Conservation (phyloP, 2,888 invertebrate genomes). For the Coelopa pilipes region DNA sequence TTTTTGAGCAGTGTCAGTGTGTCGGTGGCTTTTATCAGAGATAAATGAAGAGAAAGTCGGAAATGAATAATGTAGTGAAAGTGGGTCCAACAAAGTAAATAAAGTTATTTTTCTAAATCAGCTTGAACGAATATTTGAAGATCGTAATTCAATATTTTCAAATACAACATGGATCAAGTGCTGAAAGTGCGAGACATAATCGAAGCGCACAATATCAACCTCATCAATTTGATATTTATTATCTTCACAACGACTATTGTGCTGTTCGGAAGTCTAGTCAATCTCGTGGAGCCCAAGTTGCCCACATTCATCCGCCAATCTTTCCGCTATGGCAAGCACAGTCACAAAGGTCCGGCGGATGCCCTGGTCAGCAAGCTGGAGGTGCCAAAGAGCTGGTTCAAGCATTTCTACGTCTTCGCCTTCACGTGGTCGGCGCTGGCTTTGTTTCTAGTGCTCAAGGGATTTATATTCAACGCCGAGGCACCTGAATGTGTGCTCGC, state of each 20-base stretch:
- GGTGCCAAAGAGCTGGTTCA: constrained; percentile 83
- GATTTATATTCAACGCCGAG: constrained; percentile 66
- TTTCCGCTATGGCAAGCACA: constrained; percentile 80
- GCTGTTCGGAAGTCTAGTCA: constrained; percentile 73
- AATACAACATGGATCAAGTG: not conserved
- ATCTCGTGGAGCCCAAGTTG: constrained; percentile 74
- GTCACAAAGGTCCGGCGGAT: constrained; percentile 68
- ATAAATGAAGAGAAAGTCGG: too few relatives aligned
- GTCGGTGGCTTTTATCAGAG: too few relatives aligned
- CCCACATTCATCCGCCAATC: constrained; percentile 75
- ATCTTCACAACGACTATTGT: constrained; percentile 64
- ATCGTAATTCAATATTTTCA: too few relatives aligned
- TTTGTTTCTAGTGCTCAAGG: constrained; percentile 48
- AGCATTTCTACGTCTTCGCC: constrained; percentile 83
- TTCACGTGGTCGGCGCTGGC: constrained; percentile 69
- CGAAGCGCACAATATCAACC: constrained; percentile 54
- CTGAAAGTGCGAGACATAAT: constrained; percentile 37
- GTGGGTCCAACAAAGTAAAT: too few relatives aligned
- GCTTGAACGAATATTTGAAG: too few relatives aligned
- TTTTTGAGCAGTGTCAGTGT: too few relatives aligned
- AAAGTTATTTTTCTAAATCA: too few relatives aligned
- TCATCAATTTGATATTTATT: constrained; percentile 59
- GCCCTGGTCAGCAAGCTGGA: constrained; percentile 68
- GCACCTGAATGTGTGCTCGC: constrained; percentile 67
- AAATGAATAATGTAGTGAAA: too few relatives aligned